Evolutionary conservation across 2,113 vertebrate genomes (phyloP).

Genomic region (Leucoraja erinaceus): DNA sequence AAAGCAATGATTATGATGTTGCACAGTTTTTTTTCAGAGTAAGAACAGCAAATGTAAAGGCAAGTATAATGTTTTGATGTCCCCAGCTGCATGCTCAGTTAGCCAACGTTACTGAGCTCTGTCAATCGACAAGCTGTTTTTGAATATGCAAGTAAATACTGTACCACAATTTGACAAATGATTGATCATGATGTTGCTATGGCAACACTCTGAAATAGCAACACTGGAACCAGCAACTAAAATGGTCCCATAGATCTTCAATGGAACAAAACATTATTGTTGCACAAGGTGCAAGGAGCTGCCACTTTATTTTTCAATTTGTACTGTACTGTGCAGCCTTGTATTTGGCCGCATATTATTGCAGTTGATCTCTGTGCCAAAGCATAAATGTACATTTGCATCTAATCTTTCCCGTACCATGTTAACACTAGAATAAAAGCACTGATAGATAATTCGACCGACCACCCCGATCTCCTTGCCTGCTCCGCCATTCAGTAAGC

Average conservation of each 20-base stretch:
- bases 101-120: not conserved
- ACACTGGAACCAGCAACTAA: not conserved
- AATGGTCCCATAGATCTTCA: not conserved
- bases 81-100: not conserved
- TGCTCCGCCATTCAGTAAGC: no score
- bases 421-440: not conserved
- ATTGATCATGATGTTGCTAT: constrained; percentile 9
- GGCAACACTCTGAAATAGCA: not conserved
- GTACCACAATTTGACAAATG: not conserved
- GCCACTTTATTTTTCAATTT: constrained; percentile 13
- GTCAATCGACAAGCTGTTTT: constrained; percentile 11
- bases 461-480: no score
- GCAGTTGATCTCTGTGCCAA: not conserved
- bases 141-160: constrained; percentile 16
- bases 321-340: not conserved
- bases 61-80: not conserved
- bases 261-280: constrained; percentile 11
- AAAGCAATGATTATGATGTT: constrained; percentile 25
- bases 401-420: not conserved
- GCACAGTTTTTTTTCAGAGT: not conserved
- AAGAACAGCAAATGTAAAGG: not conserved
- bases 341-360: not conserved
- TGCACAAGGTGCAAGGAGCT: not conserved
- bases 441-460: no score
- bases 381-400: not conserved